Evolutionary conservation across 1,140 invertebrate genomes (phyloP).

Genomic region (Cotesia chilonis): DNA sequence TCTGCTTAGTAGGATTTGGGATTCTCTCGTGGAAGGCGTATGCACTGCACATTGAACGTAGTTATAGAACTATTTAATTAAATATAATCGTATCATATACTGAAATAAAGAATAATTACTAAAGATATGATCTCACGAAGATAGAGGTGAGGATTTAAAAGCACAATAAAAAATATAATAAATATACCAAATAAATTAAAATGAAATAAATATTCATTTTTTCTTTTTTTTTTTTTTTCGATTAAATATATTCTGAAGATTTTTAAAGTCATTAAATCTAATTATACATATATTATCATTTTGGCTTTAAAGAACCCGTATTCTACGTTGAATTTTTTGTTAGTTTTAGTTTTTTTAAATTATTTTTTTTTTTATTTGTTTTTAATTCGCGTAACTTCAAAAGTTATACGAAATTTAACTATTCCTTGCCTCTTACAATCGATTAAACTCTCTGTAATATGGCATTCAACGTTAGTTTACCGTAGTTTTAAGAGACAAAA

Average conservation of each 20-base stretch:
- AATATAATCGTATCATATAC: neutral
- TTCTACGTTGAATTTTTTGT: slow-evolving; percentile 20
- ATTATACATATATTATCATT: slow-evolving; percentile 26
- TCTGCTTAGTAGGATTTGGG: slow-evolving; percentile 9
- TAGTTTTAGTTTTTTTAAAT: neutral
- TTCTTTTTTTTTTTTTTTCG: slow-evolving; percentile 13
- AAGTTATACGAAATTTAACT: slow-evolving; percentile 15
- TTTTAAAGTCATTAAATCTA: slow-evolving; percentile 23
- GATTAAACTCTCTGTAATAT: slow-evolving; percentile 12
- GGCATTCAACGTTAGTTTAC: slow-evolving; percentile 20
- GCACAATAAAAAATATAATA: neutral
- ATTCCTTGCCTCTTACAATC: slow-evolving; percentile 7
- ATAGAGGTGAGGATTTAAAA: slow-evolving; percentile 7
- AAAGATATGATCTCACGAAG: slow-evolving; percentile 2
- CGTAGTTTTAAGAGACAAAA: slow-evolving; percentile 16
- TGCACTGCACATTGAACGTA: slow-evolving; percentile 22
- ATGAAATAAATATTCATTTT: neutral
- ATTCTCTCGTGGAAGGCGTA: slow-evolving; percentile 20
- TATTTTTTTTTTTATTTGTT: neutral
- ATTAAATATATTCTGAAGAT: slow-evolving; percentile 30
- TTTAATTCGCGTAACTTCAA: neutral
- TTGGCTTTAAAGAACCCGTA: slow-evolving; percentile 25
- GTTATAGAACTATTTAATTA: slow-evolving; percentile 31
- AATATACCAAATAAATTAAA: neutral
- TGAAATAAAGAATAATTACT: slow-evolving; percentile 12